Evolutionary conservation across 2,797 vertebrate genomes (phyloP), one percentile per base, ranked within the genome.

Genomic region (Gymnothorax javanicus): DNA sequence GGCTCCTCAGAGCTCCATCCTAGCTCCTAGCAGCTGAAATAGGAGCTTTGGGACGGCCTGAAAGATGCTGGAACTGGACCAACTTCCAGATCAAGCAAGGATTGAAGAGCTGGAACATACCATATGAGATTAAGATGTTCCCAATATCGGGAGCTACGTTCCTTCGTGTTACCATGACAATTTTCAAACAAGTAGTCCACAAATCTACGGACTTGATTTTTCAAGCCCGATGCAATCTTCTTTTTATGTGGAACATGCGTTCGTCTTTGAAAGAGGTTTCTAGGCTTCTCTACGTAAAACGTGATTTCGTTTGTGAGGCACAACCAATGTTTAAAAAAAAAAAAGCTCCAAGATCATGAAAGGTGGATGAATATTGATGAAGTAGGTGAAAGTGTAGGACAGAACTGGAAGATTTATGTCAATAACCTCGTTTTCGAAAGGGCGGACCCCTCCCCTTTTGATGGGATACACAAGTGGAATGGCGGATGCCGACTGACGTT

Each of bases 321-420:
- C 57, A 67, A 87, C 59, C 88, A 88, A 90, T 77, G 89, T 86
- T 12, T 9, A 86, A 84, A 1, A 58, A 50, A 58, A 84, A 56
- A 71, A 82, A 85, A 77, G 83, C 50, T 11, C 7, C 58, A 15
- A 50, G 52, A 79, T 87, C 90, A 88, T 88, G 87, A 83, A 83
- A 87, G 89, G 87, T 84, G 91, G 93, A 93, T 89, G 64, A 86
- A 90, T 89, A 89, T 86, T 92, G 91, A 93, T 90, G 87, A 91
- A 93, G 89, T 87, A 90, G 84, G 86, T 1, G 56, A 88, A 85
- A 88, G 84, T 84, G 91, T 89, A 87, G 88, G 82, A 77, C 92
- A 91, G 94, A 90, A 90, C 4, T 12, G 57, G 64, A 69, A 43
- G 58, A 12, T 88, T 87, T 84, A 91, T 84, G 59, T 81, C 83